Base-by-base conservation (phyloP, 2,888 invertebrate genomes). In the Theodoxus fluviatilis region DNA sequence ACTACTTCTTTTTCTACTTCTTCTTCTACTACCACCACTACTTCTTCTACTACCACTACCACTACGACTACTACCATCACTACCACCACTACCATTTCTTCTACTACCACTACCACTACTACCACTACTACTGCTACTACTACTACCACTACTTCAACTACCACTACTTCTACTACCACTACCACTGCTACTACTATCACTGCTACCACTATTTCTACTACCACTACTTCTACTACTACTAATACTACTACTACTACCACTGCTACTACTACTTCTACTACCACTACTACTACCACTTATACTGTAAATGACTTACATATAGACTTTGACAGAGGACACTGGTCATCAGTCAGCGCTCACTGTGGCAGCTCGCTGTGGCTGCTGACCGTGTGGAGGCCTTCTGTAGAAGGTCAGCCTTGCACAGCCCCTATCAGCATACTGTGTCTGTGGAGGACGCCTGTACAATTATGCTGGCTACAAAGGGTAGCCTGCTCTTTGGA, bases 261-360 rank as follows among this genome's bases (percentile, higher is more conserved):
- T 55, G 22, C 55, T 55, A 55, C 55, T 55, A 55, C 55, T 55
- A 55, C 55, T 55, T 18, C 55, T 55, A 55, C 55, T 55, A 55
- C 55, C 22, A 55, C 22, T 55, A 55, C 55, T 55, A 55, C 55
- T 55, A 55, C 55, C 22, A 18, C 22, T 55, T 55, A 18, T 22
- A 18, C 12, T 22, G 9, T 18, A 22, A 18, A 55, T 22, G 9
- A 55, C 22, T n/a, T n/a, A n/a, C n/a, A n/a, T n/a, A n/a, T n/a
- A n/a, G n/a, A n/a, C n/a, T n/a, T n/a, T n/a, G n/a, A n/a, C n/a
- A n/a, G n/a, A n/a, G n/a, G n/a, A n/a, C n/a, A n/a, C n/a, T n/a
- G n/a, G n/a, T n/a, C n/a, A n/a, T n/a, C n/a, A n/a, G n/a, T n/a
- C n/a, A n/a, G n/a, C n/a, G n/a, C n/a, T n/a, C n/a, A n/a, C n/a